phyloP scores from a whole-genome alignment of 1,140 invertebrate species.

The Aphelenchoides besseyi region DNA sequence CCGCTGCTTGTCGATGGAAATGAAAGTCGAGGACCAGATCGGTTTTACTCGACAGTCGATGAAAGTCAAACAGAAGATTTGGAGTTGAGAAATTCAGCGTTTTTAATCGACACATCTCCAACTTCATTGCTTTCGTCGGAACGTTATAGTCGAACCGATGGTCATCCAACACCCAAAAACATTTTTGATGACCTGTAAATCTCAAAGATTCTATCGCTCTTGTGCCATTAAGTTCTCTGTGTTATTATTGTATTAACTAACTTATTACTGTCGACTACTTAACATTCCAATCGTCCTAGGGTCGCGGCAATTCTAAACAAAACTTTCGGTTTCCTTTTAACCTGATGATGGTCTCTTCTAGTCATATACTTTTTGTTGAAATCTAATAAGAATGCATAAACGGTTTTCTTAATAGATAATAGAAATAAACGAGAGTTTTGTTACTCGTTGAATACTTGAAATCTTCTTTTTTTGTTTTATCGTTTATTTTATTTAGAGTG shows the following conservation, averaged over 20 bases:
- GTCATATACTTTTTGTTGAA: background rate
- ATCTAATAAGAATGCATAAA: background rate
- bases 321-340: background rate
- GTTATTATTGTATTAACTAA: background rate
- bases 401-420: background rate
- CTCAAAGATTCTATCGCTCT: background rate
- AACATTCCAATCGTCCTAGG: background rate
- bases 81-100: conserved; percentile 33
- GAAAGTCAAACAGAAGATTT: conserved; percentile 13
- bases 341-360: background rate
- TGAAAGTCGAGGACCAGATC: background rate
- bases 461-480: background rate
- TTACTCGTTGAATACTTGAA: background rate
- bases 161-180: conserved; percentile 37
- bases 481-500: background rate
- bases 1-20: background rate
- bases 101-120: conserved; percentile 31
- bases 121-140: background rate
- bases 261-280: background rate
- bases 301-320: background rate
- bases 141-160: background rate
- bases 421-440: background rate
- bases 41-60: background rate
- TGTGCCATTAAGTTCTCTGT: background rate
- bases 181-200: conserved; percentile 49